Evolutionary conservation across 2,113 vertebrate species (phyloP).

Genomic region (Aythya baeri): DNA sequence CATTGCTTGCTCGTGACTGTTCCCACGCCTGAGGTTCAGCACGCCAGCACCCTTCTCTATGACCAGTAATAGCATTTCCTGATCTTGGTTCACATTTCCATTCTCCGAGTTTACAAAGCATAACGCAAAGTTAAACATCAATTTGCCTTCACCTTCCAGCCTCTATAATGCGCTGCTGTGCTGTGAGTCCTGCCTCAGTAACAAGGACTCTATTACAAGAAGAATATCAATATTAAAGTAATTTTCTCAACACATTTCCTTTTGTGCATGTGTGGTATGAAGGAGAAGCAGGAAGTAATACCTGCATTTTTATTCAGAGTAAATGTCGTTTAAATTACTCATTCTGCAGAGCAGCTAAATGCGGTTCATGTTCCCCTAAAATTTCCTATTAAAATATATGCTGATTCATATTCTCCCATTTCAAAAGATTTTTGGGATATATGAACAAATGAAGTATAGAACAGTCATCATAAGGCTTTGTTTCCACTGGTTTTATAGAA

Average conservation of each 20-base stretch:
- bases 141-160: not conserved
- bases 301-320: not conserved
- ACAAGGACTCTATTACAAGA: not conserved
- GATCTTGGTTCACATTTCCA: not conserved
- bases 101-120: not conserved
- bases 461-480: not conserved
- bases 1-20: fast-evolving
- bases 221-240: slow-evolving; percentile 50
- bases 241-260: slow-evolving; percentile 50
- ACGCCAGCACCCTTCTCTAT: not conserved
- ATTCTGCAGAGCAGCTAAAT: slow-evolving; percentile 4
- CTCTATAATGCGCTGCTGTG: not conserved
- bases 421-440: not conserved
- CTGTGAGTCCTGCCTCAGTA: not conserved
- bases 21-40: fast-evolving
- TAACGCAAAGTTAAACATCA: not conserved
- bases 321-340: slow-evolving; percentile 41
- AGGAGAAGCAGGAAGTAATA: not conserved
- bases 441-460: not conserved
- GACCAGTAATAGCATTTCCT: not conserved
- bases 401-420: not conserved
- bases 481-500: not conserved
- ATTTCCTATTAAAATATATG: not conserved
- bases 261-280: not conserved
- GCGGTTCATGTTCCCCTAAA: not conserved